phyloP scores from a whole-genome alignment of 2,888 invertebrate species.

The Harpagoxenus sublaevis region DNA sequence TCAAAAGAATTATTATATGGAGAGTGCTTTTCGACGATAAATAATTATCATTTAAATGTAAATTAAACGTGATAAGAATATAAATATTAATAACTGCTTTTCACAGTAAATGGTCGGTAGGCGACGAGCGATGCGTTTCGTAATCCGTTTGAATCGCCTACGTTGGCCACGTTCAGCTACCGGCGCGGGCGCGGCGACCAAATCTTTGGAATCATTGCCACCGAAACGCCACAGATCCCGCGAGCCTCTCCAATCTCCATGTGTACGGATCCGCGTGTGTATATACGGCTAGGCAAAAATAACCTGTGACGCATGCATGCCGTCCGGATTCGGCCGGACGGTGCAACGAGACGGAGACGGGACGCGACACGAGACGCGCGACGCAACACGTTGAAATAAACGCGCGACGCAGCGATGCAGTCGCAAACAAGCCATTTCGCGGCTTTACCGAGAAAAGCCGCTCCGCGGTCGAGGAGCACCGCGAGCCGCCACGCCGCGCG shows the following conservation, averaged over 20 bases:
- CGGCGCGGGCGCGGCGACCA: not conserved
- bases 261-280: constrained; percentile 57
- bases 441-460: constrained; percentile 55
- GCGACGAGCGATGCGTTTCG: not conserved
- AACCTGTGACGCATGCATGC: constrained; percentile 84
- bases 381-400: constrained; percentile 75
- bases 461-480: constrained; percentile 4
- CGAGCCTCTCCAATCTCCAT: not conserved
- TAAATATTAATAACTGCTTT: not conserved
- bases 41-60: not conserved
- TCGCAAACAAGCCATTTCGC: constrained; percentile 67
- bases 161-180: constrained; percentile 3
- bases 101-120: not conserved
- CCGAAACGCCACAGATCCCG: constrained; percentile 36
- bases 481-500: not conserved
- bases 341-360: constrained; percentile 65
- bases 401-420: constrained; percentile 58
- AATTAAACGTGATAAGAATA: not conserved
- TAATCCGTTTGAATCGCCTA: constrained; percentile 16
- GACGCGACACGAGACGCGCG: constrained; percentile 57
- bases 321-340: constrained; percentile 73
- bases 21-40: not conserved
- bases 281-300: constrained; percentile 78
- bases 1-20: not conserved
- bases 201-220: constrained; percentile 47